These are phyloP conservation scores for Conus ventricosus DNA, from an alignment of 1,140 invertebrate species.

Conservation along the genomic window DNA sequence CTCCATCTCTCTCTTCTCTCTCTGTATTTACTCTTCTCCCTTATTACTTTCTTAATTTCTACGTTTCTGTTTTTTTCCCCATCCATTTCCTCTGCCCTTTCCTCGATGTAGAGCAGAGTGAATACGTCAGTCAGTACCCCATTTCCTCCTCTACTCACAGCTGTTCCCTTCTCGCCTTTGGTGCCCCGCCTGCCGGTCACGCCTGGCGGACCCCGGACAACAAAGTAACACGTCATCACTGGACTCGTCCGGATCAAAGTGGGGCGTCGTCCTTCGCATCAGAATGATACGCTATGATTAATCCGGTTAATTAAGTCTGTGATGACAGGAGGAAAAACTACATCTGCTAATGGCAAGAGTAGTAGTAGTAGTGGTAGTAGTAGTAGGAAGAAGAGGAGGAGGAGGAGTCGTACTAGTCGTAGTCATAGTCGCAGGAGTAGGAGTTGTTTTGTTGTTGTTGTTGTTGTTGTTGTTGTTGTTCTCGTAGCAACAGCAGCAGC, in stretches of 20 bases:
- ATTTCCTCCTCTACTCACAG: constrained; percentile 20
- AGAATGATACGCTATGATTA: not conserved
- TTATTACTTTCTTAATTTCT: not conserved
- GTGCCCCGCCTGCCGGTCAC: constrained; percentile 17
- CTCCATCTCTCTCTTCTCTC: constrained; percentile 30
- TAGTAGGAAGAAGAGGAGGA: too few relatives aligned
- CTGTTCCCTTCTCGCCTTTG: constrained; percentile 25
- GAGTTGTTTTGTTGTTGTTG: too few relatives aligned
- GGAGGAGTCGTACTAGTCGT: too few relatives aligned
- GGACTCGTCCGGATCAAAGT: not conserved
- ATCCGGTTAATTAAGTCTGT: not conserved
- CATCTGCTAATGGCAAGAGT: too few relatives aligned
- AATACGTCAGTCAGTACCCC: not conserved
- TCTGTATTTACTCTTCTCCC: constrained; percentile 25
- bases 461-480: too few relatives aligned
- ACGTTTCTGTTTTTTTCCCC: too few relatives aligned
- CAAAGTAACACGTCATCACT: not conserved
- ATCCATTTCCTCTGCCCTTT: too few relatives aligned
- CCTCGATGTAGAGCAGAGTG: too few relatives aligned
- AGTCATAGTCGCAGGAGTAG: too few relatives aligned
- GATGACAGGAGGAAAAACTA: not conserved
- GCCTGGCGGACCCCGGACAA: constrained; percentile 26
- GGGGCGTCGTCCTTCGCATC: too few relatives aligned
- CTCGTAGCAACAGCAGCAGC: not conserved
- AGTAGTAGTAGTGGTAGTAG: too few relatives aligned